Evolutionary conservation across 1,140 invertebrate species (phyloP).

Genomic region (Meloidogyne floridensis): DNA sequence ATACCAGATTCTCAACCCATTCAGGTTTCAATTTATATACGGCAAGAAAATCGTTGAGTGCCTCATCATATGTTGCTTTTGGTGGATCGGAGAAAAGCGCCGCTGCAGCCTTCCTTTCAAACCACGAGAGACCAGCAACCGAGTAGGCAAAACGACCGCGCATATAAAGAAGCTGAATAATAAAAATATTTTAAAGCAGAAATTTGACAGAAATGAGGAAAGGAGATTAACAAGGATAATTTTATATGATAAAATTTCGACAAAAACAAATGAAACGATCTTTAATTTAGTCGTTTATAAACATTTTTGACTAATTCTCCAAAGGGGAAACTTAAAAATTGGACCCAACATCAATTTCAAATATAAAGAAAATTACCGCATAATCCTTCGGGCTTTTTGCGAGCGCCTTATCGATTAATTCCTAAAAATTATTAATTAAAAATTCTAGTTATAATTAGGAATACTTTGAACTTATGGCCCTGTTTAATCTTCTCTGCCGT

Average conservation of each 20-base stretch:
- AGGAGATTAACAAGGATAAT: no score
- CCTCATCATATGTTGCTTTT: conserved; percentile 67
- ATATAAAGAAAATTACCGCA: conserved; percentile 24
- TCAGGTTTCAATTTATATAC: conserved; percentile 22
- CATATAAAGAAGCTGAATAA: conserved; percentile 58
- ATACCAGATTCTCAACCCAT: conserved; percentile 68
- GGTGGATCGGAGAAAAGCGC: conserved; percentile 67
- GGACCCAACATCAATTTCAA: background rate
- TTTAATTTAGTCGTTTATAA: no score
- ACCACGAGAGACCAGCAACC: conserved; percentile 66
- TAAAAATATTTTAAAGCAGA: background rate
- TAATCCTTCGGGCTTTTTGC: conserved; percentile 66
- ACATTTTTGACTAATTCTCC: background rate
- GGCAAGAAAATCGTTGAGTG: conserved; percentile 47
- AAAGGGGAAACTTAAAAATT: background rate
- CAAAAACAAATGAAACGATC: no score
- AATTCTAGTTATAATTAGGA: background rate
- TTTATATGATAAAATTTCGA: no score
- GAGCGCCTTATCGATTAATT: conserved; percentile 66
- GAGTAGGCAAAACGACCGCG: conserved; percentile 66
- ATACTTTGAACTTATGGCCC: conserved; percentile 60
- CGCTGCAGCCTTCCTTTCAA: conserved; percentile 67
- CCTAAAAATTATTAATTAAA: conserved; percentile 3
- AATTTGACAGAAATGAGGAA: background rate
- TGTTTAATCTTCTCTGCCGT: conserved; percentile 67